Evolutionary conservation across 2,113 vertebrate species (phyloP).

Genomic region (Myotis davidii): DNA sequence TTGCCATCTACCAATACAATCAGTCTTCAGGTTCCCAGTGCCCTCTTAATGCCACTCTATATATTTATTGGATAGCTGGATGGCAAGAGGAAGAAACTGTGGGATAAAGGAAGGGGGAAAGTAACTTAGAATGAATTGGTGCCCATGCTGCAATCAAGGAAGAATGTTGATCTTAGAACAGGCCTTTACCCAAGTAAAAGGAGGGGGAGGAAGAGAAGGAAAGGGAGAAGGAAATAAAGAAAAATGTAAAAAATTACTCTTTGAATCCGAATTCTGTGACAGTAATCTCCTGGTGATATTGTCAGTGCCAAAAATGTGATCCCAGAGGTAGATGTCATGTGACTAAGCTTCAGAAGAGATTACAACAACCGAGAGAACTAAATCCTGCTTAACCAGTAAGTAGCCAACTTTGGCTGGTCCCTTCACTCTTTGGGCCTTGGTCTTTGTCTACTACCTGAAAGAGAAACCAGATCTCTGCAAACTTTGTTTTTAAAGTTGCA

Average conservation of each 20-base stretch:
- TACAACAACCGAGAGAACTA: neutral
- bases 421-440: neutral
- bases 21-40: neutral
- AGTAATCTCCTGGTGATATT: neutral
- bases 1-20: neutral
- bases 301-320: neutral
- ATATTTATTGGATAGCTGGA: neutral
- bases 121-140: neutral
- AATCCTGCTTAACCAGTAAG: neutral
- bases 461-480: neutral
- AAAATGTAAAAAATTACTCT: neutral
- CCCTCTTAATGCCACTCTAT: neutral
- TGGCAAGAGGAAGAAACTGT: neutral
- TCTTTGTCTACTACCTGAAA: neutral
- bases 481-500: neutral
- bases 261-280: neutral
- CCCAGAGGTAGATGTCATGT: neutral
- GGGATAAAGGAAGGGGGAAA: neutral
- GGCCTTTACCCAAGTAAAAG: neutral
- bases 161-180: neutral
- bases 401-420: neutral
- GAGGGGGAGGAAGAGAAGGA: neutral
- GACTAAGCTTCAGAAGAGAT: neutral
- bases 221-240: neutral
- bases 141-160: neutral